Percentiles rank a stretch among this genome's conserved stretches.
Evolutionary conservation across 1,140 invertebrate species (phyloP).

Genomic region (Aricia agestis): DNA sequence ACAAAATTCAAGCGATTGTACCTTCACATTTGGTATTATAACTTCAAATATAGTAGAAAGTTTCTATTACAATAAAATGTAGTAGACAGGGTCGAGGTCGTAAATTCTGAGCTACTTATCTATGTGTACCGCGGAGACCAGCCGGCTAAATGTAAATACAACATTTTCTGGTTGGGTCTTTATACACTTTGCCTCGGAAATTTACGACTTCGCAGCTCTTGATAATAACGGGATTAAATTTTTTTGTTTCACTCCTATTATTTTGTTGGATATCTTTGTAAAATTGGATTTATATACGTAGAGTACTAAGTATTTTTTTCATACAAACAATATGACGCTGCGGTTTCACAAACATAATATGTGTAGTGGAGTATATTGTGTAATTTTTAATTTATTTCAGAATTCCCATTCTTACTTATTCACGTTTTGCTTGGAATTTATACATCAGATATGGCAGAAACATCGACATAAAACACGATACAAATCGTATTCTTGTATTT

Average conservation of each 20-base stretch:
- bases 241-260: too few species aligned
- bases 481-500: conserved; percentile 4
- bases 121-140: conserved; percentile 50
- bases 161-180: conserved; percentile 52
- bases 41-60: background rate
- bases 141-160: conserved; percentile 58
- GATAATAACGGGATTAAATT: background rate
- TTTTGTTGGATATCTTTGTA: too few species aligned
- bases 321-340: too few species aligned
- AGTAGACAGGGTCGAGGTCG: conserved; percentile 39
- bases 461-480: background rate
- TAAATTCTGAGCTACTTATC: conserved; percentile 59
- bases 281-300: too few species aligned
- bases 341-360: too few species aligned
- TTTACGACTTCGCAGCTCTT: conserved; percentile 40
- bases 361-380: too few species aligned
- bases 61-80: conserved; percentile 17
- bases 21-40: background rate
- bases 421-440: too few species aligned
- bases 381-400: too few species aligned
- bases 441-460: background rate
- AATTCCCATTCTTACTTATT: too few species aligned
- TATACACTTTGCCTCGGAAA: conserved; percentile 41
- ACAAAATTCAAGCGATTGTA: background rate
- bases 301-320: too few species aligned